A percentile compares a stretch with the other conserved stretches of the same genome.
Conservation (phyloP, 1,140 invertebrate species). For the Chrysomallon squamiferum region DNA sequence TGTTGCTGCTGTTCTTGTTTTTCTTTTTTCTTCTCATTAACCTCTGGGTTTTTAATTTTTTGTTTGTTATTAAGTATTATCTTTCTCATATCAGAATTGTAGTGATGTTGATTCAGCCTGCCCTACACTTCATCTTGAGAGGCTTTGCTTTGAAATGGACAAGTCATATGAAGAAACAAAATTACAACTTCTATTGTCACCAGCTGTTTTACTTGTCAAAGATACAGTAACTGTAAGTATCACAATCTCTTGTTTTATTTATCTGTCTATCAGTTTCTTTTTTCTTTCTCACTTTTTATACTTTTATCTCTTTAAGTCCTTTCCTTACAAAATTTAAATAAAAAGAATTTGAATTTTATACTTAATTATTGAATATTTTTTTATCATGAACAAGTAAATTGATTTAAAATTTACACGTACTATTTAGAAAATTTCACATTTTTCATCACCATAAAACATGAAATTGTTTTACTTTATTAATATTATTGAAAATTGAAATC, state of each 20-base stretch:
- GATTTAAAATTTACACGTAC: no score
- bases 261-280: no score
- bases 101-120: constrained; percentile 69
- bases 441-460: no score
- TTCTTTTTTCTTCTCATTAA: no score
- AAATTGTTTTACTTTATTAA: no score
- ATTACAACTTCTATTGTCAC: constrained; percentile 89
- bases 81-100: constrained; percentile 49
- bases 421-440: no score
- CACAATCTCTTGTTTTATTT: not conserved
- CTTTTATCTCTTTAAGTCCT: not conserved
- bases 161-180: constrained; percentile 90
- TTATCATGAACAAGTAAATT: no score
- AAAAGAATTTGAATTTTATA: no score
- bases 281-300: not conserved
- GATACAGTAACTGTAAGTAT: constrained; percentile 49
- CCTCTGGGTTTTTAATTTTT: not conserved
- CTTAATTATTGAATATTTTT: no score
- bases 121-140: constrained; percentile 87
- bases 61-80: not conserved
- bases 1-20: no score
- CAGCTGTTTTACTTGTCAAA: constrained; percentile 68
- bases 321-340: not conserved
- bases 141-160: constrained; percentile 96
- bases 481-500: no score